Base-by-base conservation (phyloP, 2,113 vertebrate species). In the Aviceda subcristata region DNA sequence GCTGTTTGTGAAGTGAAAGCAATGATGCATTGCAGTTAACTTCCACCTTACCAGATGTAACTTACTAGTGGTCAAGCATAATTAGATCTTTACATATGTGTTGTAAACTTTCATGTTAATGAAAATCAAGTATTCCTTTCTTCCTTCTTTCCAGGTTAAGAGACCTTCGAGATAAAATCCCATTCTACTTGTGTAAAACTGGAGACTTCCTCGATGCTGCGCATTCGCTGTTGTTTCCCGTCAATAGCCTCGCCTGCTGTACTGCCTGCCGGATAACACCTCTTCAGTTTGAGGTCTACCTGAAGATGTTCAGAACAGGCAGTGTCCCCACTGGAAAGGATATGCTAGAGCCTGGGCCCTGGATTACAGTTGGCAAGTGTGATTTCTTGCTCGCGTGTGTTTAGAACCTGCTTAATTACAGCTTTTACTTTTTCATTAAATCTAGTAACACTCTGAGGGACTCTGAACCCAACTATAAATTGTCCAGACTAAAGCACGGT, bases 301-400 rank as follows among this genome's bases (percentile, higher is more conserved):
- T 98, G 23, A 97, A 96, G 88, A 98, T 98, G 51, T 96, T 98
- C 89, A 81, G 55, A 26, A 97, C 96, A 0, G 97, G 96, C 72
- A 96, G 96, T 2, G 88, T 96, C 29, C 98, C 98, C 3, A 1
- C 17, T 14, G 96, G 95, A 10, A 96, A 86, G 4, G 60, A 94
- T 23, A 45, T 97, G 43, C 38, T 77, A 2, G 68, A 86, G 3
- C 1, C 78, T 10, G 88, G 75, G 6, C 38, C 62, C 8, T 98
- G 97, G 97, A 7, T 41, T 6, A 17, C 27, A 22, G 11, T 18
- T 46, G 97, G 98, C 88, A 73, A 97, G 97, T 94, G 76, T n/a
- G 72, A 26, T 39, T 74, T 74, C 53, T 50, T 62, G 26, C 30
- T 89, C 73, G 15, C 1, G 1, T 16, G 4, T 5, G 2, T n/a